Percentiles rank a stretch among this genome's conserved stretches.
Conservation (phyloP, 2,888 invertebrate species). For the Xanthia togata region DNA sequence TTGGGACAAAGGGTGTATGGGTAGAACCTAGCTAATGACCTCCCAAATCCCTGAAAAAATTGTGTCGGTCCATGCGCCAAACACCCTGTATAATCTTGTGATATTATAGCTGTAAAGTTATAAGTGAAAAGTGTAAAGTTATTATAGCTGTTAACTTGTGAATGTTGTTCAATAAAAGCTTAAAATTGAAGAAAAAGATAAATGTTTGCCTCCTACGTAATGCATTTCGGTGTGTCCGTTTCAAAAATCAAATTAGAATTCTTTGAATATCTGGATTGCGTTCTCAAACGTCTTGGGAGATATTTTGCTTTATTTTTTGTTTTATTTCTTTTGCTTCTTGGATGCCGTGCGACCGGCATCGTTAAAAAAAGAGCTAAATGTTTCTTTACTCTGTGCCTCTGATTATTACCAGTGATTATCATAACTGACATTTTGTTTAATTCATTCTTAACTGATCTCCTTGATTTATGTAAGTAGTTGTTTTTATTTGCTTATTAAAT, state of each 20-base stretch:
- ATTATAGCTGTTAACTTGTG: conserved; percentile 14
- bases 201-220: conserved; percentile 75
- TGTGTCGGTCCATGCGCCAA: no score
- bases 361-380: conserved; percentile 60
- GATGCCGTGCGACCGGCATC: conserved; percentile 60
- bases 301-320: conserved; percentile 72
- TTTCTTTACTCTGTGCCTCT: neutral
- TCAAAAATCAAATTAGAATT: conserved; percentile 83
- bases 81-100: no score
- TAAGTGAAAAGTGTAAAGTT: neutral
- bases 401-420: conserved; percentile 58
- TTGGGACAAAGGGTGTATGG: no score
- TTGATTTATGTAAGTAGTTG: conserved; percentile 45
- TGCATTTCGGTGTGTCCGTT: conserved; percentile 70
- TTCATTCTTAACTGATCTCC: conserved; percentile 66
- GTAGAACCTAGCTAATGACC: no score
- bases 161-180: conserved; percentile 41
- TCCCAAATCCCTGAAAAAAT: no score
- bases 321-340: conserved; percentile 63
- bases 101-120: conserved; percentile 6
- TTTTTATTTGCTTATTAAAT: conserved; percentile 35
- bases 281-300: conserved; percentile 74
- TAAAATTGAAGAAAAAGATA: conserved; percentile 57
- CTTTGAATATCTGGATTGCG: conserved; percentile 77
- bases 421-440: conserved; percentile 66